Conservation (phyloP, 2,113 vertebrate genomes). For the Glaucidium brasilianum region DNA sequence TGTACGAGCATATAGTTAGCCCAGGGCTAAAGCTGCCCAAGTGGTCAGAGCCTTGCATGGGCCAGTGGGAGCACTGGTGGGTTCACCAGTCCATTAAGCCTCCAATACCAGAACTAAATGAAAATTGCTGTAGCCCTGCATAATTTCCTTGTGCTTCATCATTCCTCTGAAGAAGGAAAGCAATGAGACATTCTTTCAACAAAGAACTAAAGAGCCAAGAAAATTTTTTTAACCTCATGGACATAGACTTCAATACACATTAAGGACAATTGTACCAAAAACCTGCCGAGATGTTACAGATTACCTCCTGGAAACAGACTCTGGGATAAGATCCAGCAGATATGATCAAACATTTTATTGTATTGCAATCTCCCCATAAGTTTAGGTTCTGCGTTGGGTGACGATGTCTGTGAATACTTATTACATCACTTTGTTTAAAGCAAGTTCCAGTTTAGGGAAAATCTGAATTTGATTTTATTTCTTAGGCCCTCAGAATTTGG, state of each 20-base stretch:
- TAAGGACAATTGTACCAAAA: neutral
- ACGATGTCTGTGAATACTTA: neutral
- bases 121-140: neutral
- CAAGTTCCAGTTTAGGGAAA: neutral
- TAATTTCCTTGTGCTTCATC: neutral
- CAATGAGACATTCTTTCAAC: neutral
- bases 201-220: neutral
- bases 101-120: neutral
- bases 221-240: neutral
- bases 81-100: neutral
- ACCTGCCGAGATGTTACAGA: neutral
- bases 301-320: neutral
- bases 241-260: neutral
- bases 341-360: neutral
- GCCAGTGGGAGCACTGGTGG: neutral
- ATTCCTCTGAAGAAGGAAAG: neutral
- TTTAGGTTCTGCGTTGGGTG: neutral
- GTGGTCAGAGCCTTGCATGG: neutral
- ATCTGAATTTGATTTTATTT: neutral
- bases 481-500: neutral
- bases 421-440: neutral
- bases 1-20: accelerated
- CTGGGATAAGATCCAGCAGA: neutral
- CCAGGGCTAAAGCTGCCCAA: neutral
- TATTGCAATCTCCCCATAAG: neutral